Base-by-base conservation (phyloP, 2,113 vertebrate species). In the Phalacrocorax brasilianus region DNA sequence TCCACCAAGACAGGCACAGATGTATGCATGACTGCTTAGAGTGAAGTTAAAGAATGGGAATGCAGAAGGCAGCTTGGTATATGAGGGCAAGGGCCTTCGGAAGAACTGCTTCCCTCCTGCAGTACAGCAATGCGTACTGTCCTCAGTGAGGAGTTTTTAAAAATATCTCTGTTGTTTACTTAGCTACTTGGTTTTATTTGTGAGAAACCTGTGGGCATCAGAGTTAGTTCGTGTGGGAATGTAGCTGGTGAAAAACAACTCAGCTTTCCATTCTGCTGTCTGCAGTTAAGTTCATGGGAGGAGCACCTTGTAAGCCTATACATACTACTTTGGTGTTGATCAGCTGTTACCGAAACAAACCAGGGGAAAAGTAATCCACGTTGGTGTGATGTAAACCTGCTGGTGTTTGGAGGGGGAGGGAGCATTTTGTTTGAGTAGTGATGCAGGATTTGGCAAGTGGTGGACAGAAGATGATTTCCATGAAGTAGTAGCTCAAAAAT, bases 331-430 rank as follows among this genome's bases (percentile, higher is more conserved):
- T 90, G 91, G 85, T 92, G 92, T 83, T 83, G 75, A 92, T 97
- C 94, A n/a, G 1, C 97, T 82, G 95, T 97, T 98, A 97, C 93
- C 98, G 97, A 97, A 98, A 93, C 71, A 98, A 98, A 98, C 97
- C 95, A 97, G 98, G 97, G 97, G 21, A 61, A 27, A 97, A 89
- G 85, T 80, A 98, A 97, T 18, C 19, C 9, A 5, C 68, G 9
- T 24, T 67, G 45, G 11, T 42, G 26, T 59, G 27, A 50, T 71
- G 20, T 77, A 50, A 74, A 76, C 8, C 22, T 73, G 12, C 14
- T 86, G 59, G 12, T 12, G 5, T 72, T 49, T 49, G 56, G 7
- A 75, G 17, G 10, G 11, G 11, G 71, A 40, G 12, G 8, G 44
- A 30, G 5, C 59, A 8, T 19, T 90, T n/a, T 52, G 26, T 65